Conservation (phyloP, 2,113 vertebrate species). For the Cavia aperea region DNA sequence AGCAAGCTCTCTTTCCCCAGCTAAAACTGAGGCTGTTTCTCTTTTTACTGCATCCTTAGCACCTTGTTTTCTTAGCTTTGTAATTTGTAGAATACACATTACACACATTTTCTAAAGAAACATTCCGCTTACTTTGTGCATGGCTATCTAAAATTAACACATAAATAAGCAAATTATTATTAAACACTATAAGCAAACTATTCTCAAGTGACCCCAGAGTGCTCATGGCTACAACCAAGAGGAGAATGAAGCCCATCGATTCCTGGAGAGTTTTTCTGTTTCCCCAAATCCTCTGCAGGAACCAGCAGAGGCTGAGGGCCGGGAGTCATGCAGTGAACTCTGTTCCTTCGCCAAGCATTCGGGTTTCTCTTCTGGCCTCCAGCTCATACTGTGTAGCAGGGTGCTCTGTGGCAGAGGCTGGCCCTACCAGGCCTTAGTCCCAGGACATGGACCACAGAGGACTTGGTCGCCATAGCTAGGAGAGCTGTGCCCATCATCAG, state of each 20-base stretch:
- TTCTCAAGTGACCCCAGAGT: background rate
- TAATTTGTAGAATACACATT: background rate
- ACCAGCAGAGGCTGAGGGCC: too few species aligned
- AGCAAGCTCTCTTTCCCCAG: background rate
- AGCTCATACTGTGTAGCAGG: background rate
- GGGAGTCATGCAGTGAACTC: too few species aligned
- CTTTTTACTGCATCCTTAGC: background rate
- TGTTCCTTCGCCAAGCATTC: background rate
- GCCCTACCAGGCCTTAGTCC: too few species aligned
- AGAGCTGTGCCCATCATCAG: background rate
- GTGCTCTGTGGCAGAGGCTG: background rate
- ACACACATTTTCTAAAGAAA: background rate
- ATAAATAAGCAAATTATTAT: background rate
- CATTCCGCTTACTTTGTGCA: background rate
- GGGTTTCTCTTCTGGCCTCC: background rate
- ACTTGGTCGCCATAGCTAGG: too few species aligned
- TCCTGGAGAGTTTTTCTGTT: background rate
- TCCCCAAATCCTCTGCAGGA: background rate
- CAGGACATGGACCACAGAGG: background rate
- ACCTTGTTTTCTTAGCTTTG: background rate
- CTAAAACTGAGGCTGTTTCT: background rate
- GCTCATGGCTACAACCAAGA: too few species aligned
- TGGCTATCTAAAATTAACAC: background rate
- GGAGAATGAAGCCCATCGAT: background rate
- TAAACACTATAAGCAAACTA: background rate